Conservation (phyloP, 2,888 invertebrate genomes). For the Lepeophtheirus nordmannii region DNA sequence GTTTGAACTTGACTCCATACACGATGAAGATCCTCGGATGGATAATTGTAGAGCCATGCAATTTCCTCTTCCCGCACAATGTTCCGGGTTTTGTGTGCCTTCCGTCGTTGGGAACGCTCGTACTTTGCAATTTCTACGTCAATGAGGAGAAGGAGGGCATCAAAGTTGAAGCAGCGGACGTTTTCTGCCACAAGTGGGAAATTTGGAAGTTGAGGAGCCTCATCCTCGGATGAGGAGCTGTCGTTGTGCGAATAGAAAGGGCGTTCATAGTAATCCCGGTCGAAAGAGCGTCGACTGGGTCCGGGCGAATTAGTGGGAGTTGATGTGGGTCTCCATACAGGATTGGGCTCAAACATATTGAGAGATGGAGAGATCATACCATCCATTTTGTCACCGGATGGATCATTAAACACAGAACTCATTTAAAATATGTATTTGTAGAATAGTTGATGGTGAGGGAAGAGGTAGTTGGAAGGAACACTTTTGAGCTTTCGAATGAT, state of each 20-base stretch:
- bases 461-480: too few species aligned
- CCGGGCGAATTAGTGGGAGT: neutral
- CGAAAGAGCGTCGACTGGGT: neutral
- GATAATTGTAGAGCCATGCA: neutral
- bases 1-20: neutral
- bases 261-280: too few species aligned
- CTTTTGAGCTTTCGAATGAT: neutral
- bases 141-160: neutral
- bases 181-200: neutral
- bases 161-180: slow-evolving; percentile 1
- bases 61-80: neutral
- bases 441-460: too few species aligned
- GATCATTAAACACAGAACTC: neutral
- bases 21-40: neutral
- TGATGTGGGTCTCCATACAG: neutral
- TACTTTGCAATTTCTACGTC: neutral
- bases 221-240: neutral
- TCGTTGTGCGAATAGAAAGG: neutral
- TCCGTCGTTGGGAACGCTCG: neutral
- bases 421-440: neutral
- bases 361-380: neutral
- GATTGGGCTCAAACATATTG: neutral
- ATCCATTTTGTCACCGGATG: neutral
- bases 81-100: too few species aligned
- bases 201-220: neutral